These are phyloP conservation scores for Machimus rusticus DNA, from an alignment of 2,888 invertebrate genomes.

Conservation along the genomic window DNA sequence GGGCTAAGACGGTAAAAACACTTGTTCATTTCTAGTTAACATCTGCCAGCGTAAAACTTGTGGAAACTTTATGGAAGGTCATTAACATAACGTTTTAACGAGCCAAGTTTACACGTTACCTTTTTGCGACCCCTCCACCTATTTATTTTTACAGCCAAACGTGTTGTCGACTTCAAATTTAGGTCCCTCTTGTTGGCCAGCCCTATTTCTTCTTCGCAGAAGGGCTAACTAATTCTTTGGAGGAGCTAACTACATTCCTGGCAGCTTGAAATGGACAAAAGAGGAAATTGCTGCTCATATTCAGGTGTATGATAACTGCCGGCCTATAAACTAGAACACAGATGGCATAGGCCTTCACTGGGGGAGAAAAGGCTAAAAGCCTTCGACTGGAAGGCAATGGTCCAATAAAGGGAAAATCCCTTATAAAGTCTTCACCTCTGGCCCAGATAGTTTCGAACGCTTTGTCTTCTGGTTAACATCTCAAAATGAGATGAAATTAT, in stretches of 20 bases:
- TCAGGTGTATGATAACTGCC: slow-evolving; percentile 30
- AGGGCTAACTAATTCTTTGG: not conserved
- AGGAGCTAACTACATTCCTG: not conserved
- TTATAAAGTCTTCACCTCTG: slow-evolving; percentile 30
- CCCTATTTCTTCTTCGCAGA: not conserved
- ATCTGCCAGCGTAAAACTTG: slow-evolving; percentile 18
- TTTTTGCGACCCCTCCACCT: slow-evolving; percentile 2
- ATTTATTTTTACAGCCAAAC: slow-evolving; percentile 30
- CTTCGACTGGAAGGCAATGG: not conserved
- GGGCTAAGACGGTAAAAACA: slow-evolving; percentile 15
- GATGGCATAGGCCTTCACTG: too few species aligned
- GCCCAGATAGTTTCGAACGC: not conserved
- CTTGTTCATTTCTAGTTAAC: slow-evolving; percentile 38
- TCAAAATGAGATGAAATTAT: slow-evolving; percentile 6
- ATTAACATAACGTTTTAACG: slow-evolving; percentile 37
- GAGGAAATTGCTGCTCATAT: slow-evolving; percentile 28
- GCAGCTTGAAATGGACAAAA: slow-evolving; percentile 9
- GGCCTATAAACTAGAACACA: not conserved
- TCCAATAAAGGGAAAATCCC: slow-evolving; percentile 24
- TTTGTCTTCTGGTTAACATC: not conserved
- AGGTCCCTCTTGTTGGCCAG: not conserved
- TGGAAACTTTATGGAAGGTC: slow-evolving; percentile 27
- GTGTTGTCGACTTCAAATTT: not conserved
- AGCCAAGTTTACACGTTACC: slow-evolving; percentile 33
- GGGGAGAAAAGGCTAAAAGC: not conserved